phyloP scores from a whole-genome alignment of 1,140 invertebrate genomes.

The Phortica variegata region DNA sequence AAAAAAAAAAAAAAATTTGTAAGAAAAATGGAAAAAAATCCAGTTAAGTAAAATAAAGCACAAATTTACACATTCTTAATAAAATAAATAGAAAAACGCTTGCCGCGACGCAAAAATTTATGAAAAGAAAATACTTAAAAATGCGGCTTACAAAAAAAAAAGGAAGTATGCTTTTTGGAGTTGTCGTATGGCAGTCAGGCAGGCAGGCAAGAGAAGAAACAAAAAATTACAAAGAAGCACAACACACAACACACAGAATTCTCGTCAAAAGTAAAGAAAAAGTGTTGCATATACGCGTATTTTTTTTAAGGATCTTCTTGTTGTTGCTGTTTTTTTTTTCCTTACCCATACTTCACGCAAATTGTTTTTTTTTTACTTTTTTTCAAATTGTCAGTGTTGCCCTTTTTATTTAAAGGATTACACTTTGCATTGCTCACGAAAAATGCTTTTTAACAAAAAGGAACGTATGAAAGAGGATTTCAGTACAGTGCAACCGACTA shows the following conservation, averaged over 20 bases:
- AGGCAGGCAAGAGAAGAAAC: slow-evolving; percentile 13
- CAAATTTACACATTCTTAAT: slow-evolving; percentile 53
- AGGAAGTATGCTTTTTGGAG: too few species aligned
- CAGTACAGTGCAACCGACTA: too few species aligned
- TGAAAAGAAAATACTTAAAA: slow-evolving; percentile 12
- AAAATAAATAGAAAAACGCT: slow-evolving; percentile 40
- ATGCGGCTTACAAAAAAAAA: slow-evolving; percentile 11
- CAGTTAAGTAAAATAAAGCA: slow-evolving; percentile 45
- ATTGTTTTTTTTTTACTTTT: slow-evolving; percentile 9
- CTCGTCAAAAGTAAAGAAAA: slow-evolving; percentile 13
- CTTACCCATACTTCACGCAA: slow-evolving; percentile 16
- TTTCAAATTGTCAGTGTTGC: too few species aligned
- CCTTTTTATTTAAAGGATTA: slow-evolving; percentile 37
- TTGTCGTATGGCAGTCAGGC: too few species aligned
- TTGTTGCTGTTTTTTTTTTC: neutral
- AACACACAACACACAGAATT: slow-evolving; percentile 30
- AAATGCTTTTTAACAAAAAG: slow-evolving; percentile 50
- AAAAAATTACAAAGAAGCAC: slow-evolving; percentile 14
- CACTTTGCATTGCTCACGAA: too few species aligned
- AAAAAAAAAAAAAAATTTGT: too few species aligned
- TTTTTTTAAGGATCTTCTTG: too few species aligned
- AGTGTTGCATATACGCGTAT: too few species aligned
- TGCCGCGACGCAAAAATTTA: neutral
- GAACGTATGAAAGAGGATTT: too few species aligned
- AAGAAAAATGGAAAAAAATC: slow-evolving; percentile 28